Conservation (phyloP, 2,113 vertebrate genomes). For the Labeo rohita region DNA sequence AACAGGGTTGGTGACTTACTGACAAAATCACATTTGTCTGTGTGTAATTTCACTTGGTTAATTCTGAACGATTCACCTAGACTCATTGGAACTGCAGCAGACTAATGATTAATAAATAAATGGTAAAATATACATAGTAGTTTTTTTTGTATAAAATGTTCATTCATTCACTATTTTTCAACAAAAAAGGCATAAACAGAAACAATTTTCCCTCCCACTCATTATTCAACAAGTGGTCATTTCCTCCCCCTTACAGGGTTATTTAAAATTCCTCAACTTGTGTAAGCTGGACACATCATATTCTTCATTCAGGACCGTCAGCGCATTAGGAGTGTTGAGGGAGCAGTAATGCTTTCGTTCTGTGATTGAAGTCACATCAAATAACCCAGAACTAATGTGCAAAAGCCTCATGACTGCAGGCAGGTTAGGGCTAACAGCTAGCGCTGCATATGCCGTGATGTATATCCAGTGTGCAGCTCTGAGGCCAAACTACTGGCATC, state of each 20-base stretch:
- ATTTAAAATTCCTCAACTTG: not conserved
- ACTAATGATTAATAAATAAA: not conserved
- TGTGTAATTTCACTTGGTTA: not conserved
- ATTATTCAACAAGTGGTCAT: not conserved
- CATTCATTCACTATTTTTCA: not conserved
- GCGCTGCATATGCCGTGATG: not conserved
- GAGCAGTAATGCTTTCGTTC: not conserved
- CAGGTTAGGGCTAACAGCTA: not conserved
- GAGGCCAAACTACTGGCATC: conserved; percentile 24
- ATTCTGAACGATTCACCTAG: not conserved
- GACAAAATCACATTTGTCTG: not conserved
- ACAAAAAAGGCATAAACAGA: not conserved
- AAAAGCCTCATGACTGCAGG: not conserved
- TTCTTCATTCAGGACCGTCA: not conserved
- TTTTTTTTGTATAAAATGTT: too few relatives aligned
- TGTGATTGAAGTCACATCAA: not conserved
- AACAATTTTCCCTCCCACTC: not conserved
- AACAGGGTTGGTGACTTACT: not conserved
- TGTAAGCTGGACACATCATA: not conserved
- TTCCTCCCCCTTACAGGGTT: not conserved
- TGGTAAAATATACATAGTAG: not conserved
- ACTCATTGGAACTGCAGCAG: not conserved
- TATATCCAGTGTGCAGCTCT: not conserved
- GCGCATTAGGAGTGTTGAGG: not conserved
- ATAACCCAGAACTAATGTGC: conserved; percentile 29